A percentile compares a stretch with the other conserved stretches of the same genome.
Evolutionary conservation across 2,113 vertebrate genomes (phyloP).

Genomic region (Anarhynchus alexandrinus): DNA sequence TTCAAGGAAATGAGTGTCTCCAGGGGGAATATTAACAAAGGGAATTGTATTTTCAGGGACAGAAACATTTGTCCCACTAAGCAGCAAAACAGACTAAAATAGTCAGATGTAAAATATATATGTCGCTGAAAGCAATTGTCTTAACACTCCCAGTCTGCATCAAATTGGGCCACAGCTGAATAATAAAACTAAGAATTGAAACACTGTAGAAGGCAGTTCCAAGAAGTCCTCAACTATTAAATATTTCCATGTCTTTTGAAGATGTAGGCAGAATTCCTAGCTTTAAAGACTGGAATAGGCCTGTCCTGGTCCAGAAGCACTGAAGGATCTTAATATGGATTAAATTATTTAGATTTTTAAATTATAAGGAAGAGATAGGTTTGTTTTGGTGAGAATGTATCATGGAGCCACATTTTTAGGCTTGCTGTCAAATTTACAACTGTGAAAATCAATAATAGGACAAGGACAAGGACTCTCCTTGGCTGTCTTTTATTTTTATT

Average conservation of each 20-base stretch:
- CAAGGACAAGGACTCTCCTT: too few relatives aligned
- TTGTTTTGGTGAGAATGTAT: not conserved
- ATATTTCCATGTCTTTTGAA: not conserved
- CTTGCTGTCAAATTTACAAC: not conserved
- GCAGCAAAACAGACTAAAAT: not conserved
- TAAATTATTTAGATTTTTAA: not conserved
- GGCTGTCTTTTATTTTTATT: not conserved
- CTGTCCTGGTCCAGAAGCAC: not conserved
- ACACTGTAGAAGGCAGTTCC: not conserved
- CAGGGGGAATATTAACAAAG: constrained; percentile 24
- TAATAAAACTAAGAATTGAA: not conserved
- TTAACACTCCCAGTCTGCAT: not conserved
- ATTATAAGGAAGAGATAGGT: not conserved
- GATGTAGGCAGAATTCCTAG: not conserved
- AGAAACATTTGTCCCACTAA: not conserved
- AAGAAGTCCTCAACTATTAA: not conserved
- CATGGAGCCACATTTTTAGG: not conserved
- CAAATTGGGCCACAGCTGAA: not conserved
- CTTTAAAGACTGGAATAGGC: not conserved
- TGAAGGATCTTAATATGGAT: not conserved
- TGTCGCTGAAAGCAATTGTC: not conserved
- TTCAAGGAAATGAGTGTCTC: not conserved
- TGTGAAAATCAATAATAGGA: not conserved
- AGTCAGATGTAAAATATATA: not conserved
- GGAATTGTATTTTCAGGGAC: not conserved